Evolutionary conservation across 2,113 vertebrate species (phyloP).

Genomic region (Saiga tatarica): DNA sequence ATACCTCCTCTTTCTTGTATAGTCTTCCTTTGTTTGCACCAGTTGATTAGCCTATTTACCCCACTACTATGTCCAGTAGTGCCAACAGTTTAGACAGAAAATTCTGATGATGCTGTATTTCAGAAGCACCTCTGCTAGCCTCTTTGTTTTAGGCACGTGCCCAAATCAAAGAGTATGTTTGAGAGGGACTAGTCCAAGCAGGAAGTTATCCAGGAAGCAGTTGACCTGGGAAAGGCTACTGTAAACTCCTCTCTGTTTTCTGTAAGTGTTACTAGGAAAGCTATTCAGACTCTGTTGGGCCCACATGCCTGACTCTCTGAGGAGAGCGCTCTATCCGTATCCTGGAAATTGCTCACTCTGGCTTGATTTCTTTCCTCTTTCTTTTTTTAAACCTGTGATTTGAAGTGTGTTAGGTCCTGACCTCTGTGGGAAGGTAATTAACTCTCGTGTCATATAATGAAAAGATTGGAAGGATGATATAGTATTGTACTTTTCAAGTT

Average conservation of each 20-base stretch:
- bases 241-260: neutral
- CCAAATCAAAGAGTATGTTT: neutral
- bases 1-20: neutral
- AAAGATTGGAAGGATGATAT: neutral
- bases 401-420: neutral
- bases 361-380: neutral
- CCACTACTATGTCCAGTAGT: neutral
- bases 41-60: neutral
- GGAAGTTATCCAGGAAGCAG: conserved; percentile 56
- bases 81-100: neutral
- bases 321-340: neutral
- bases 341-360: neutral
- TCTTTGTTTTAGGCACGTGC: neutral
- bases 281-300: neutral
- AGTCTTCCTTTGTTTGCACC: neutral
- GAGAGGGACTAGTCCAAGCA: conserved; percentile 35
- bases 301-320: neutral
- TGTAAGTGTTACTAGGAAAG: neutral
- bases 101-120: neutral
- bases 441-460: neutral
- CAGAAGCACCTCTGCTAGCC: neutral
- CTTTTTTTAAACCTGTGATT: neutral
- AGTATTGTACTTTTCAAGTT: neutral
- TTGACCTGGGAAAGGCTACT: neutral
- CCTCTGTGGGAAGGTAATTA: neutral